Base-by-base conservation (phyloP, 1,140 invertebrate genomes). In the Orchestia grillus region DNA sequence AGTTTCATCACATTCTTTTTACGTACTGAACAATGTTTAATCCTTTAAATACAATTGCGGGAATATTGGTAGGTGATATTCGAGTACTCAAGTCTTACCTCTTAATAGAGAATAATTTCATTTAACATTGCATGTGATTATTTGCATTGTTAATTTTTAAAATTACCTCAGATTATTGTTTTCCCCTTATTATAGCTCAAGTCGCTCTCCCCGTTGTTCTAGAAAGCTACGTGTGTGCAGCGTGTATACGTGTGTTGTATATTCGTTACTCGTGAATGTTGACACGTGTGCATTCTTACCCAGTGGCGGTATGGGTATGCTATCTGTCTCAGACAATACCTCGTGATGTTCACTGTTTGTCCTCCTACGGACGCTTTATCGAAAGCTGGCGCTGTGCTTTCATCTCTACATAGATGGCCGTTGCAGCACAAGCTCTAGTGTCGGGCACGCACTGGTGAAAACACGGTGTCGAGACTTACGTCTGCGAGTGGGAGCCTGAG, bases 401-500 rank as follows among this genome's bases (percentile, higher is more conserved):
- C 62, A 77, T 77, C 62, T 77, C n/a, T n/a, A n/a, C n/a, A 77
- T 77, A 36, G 62, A 15, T 77, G 28, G 62, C 28, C 62, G 62
- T 28, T 3, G 15, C 62, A 77, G 62, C 62, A 77, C 62, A 77
- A 77, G 62, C 62, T 77, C 62, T 1, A 77, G 62, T 15, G 62
- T 1, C 62, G 62, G 62, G 62, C 62, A 77, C 28, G 62, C 62
- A 77, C 62, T 77, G 62, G 62, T 77, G 62, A 77, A 77, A 77
- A 77, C 62, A 77, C 62, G 62, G 62, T 77, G 62, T 77, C 62
- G 36, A 77, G 62, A 77, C 62, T 8, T 36, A 36, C 88, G 44
- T 91, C 41, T 91, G 88, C 41, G 88, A 91, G 88, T 44, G 44
- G 88, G 88, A 91, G 88, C 62, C 87, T 42, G n/a, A 15, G 88